Evolutionary conservation across 2,797 vertebrate species (phyloP).

Genomic region (Enteromius argenteus): DNA sequence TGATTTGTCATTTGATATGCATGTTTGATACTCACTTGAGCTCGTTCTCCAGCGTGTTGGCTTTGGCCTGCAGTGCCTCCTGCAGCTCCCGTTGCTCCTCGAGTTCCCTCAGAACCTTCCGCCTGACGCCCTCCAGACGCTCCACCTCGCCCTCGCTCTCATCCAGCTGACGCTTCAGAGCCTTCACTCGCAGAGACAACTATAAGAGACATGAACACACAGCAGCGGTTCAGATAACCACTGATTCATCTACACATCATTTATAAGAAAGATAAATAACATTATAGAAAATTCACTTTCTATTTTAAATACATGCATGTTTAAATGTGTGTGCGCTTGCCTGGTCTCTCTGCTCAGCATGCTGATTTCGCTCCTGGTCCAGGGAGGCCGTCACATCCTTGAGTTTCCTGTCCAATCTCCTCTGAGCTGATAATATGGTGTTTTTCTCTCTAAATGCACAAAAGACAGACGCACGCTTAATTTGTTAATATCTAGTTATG

Average conservation of each 20-base stretch:
- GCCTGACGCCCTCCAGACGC: conserved; percentile 86
- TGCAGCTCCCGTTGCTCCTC: conserved; percentile 92
- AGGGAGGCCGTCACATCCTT: conserved; percentile 91
- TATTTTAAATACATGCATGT: background rate
- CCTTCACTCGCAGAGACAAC: conserved; percentile 91
- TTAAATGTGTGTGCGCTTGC: conserved; percentile 65
- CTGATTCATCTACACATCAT: background rate
- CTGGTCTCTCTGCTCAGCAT: conserved; percentile 92
- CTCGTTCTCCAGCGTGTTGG: conserved; percentile 85
- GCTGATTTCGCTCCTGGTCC: conserved; percentile 89
- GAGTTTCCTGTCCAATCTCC: conserved; percentile 89
- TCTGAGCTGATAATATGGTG: conserved; percentile 83
- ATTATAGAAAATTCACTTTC: background rate
- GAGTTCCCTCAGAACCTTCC: conserved; percentile 89
- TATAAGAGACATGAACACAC: conserved; percentile 60
- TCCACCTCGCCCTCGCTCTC: conserved; percentile 94
- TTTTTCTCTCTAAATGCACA: conserved; percentile 84
- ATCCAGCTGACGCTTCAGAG: conserved; percentile 92
- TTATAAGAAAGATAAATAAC: background rate
- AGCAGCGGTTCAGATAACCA: background rate
- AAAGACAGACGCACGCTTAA: background rate
- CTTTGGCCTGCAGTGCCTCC: conserved; percentile 85
- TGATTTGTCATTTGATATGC: background rate
- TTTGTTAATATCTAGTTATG: background rate
- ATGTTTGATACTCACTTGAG: conserved; percentile 8